These are phyloP conservation scores for Odontophorus gujanensis DNA, from an alignment of 2,113 vertebrate genomes.

Conservation along the genomic window DNA sequence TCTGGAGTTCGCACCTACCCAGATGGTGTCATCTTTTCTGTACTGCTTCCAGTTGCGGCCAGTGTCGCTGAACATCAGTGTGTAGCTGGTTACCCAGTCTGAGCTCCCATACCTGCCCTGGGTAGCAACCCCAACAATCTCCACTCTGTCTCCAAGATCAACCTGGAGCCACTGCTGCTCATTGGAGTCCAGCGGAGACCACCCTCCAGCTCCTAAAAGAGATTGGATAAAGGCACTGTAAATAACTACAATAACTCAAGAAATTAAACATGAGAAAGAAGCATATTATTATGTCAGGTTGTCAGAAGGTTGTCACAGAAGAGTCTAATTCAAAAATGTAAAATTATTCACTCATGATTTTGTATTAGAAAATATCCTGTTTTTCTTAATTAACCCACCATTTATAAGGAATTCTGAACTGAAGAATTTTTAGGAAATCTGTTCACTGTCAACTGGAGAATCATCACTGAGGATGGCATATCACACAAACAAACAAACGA, in stretches of 20 bases:
- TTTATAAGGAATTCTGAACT: neutral
- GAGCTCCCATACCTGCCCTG: conserved; percentile 92
- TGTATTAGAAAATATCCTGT: neutral
- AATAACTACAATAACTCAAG: neutral
- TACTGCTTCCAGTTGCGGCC: conserved; percentile 92
- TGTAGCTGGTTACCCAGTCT: conserved; percentile 93
- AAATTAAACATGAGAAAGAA: neutral
- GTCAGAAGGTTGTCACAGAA: neutral
- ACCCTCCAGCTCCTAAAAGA: conserved; percentile 90
- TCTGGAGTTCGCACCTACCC: conserved; percentile 70
- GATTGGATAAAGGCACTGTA: neutral
- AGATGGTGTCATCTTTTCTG: conserved; percentile 84
- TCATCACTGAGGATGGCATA: neutral
- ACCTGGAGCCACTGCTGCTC: conserved; percentile 94
- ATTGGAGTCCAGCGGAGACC: conserved; percentile 88
- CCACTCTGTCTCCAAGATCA: conserved; percentile 91
- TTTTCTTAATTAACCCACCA: neutral
- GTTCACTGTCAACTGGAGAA: neutral
- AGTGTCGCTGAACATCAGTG: conserved; percentile 93
- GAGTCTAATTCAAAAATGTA: neutral
- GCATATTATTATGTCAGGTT: neutral
- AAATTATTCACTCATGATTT: neutral
- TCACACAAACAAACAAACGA: neutral
- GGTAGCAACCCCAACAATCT: conserved; percentile 90
- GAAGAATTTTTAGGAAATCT: neutral